Conservation (phyloP, 1,140 invertebrate genomes). For the Nasonia longicornis region DNA sequence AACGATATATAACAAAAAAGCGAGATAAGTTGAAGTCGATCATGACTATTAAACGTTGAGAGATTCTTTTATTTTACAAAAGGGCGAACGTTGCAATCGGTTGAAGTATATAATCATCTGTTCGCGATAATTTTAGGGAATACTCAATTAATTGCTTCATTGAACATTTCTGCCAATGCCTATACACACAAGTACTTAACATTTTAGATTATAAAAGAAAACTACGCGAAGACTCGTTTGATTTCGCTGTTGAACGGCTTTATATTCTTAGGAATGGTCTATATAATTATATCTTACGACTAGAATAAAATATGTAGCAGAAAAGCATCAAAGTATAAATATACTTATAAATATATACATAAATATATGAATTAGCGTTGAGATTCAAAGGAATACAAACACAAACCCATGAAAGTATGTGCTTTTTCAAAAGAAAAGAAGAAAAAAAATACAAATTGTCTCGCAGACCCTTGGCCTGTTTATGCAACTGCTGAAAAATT, state of each 20-base stretch:
- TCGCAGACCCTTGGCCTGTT: conserved; percentile 27
- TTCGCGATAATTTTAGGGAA: conserved; percentile 14
- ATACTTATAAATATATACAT: conserved; percentile 56
- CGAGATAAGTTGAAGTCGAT: not conserved
- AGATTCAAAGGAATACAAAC: conserved; percentile 59
- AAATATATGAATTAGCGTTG: conserved; percentile 62
- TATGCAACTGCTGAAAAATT: not conserved
- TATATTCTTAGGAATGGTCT: conserved; percentile 17
- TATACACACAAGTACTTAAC: not conserved
- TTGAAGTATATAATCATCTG: conserved; percentile 20
- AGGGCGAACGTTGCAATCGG: not conserved
- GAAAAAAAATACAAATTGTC: conserved; percentile 24
- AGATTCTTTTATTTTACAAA: not conserved
- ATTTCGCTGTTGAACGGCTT: conserved; percentile 54
- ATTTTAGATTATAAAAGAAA: conserved; percentile 5
- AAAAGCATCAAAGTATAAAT: conserved; percentile 46
- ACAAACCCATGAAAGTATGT: conserved; percentile 69
- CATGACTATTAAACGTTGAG: not conserved
- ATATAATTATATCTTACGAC: conserved; percentile 17
- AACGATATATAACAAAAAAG: not conserved
- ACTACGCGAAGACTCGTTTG: conserved; percentile 18
- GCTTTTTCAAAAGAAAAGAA: conserved; percentile 55
- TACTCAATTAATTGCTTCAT: conserved; percentile 33
- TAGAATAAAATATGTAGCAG: conserved; percentile 30
- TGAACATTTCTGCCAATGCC: conserved; percentile 31